Percentiles rank a stretch among this genome's conserved stretches.
phyloP scores from a whole-genome alignment of 2,113 vertebrate species.

The Mirounga angustirostris region DNA sequence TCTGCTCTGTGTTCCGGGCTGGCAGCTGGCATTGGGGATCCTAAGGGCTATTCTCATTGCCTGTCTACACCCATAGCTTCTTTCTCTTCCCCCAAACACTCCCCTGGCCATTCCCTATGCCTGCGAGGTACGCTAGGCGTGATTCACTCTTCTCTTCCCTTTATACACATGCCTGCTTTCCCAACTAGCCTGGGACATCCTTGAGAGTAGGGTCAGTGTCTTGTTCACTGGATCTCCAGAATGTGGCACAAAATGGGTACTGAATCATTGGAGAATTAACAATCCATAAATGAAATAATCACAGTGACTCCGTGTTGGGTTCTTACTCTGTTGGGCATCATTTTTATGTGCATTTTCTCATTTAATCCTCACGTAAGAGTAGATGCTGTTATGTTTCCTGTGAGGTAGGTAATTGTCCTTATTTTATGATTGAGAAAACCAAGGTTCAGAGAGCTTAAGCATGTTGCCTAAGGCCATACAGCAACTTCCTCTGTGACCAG shows the following conservation, averaged over 20 bases:
- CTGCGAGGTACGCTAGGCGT: neutral
- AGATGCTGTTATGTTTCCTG: neutral
- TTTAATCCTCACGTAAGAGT: neutral
- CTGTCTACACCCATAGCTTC: neutral
- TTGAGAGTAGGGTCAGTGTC: neutral
- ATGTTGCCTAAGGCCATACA: neutral
- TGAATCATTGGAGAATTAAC: neutral
- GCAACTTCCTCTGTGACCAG: neutral
- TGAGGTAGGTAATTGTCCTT: neutral
- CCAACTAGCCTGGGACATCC: neutral
- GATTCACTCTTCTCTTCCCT: neutral
- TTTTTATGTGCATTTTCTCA: neutral
- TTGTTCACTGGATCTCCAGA: neutral
- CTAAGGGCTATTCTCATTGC: neutral
- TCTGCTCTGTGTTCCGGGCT: neutral
- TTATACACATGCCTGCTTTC: rapidly evolving
- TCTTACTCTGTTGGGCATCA: neutral
- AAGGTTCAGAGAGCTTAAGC: neutral
- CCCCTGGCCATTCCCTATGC: neutral
- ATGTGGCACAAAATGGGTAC: neutral
- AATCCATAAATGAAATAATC: neutral
- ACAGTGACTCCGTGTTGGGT: neutral
- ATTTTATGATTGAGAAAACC: neutral
- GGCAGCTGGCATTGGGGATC: neutral
- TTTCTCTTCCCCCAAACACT: neutral